Percentiles rank a stretch among this genome's conserved stretches.
Conservation (phyloP, 2,888 invertebrate species). For the Mesorhabditis sp. region DNA sequence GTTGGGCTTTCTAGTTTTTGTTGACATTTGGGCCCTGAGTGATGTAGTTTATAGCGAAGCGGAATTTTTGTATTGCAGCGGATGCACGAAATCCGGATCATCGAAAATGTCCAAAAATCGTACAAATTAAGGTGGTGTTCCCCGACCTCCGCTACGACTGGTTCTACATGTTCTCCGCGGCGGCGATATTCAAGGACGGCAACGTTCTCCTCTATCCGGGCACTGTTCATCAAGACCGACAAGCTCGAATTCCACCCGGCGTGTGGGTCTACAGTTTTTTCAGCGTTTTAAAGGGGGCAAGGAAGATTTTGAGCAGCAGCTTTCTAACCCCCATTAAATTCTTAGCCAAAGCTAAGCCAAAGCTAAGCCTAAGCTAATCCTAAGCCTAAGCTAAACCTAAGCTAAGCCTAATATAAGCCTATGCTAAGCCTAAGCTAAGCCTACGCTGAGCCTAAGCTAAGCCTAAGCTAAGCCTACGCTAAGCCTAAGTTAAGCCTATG, state of each 20-base stretch:
- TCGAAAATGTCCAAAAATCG: no score
- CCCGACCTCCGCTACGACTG: constrained; percentile 56
- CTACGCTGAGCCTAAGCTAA: no score
- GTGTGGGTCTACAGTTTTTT: constrained; percentile 25
- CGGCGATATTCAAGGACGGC: constrained; percentile 54
- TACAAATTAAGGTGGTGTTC: constrained; percentile 42
- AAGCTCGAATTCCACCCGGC: constrained; percentile 51
- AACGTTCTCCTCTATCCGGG: constrained; percentile 53
- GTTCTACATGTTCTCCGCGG: constrained; percentile 52
- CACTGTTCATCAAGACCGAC: constrained; percentile 55
- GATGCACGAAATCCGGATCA: not conserved
- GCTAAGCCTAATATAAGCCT: no score
- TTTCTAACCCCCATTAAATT: not conserved
- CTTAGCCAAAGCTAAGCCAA: not conserved
- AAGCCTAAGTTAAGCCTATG: no score
- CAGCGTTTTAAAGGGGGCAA: not conserved
- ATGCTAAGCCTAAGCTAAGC: no score
- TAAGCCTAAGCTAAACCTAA: not conserved
- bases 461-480: no score
- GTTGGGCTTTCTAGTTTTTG: not conserved
- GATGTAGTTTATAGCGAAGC: not conserved
- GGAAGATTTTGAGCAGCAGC: no score
- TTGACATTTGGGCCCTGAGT: not conserved
- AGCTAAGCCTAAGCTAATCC: not conserved
- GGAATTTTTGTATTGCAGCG: not conserved